Evolutionary conservation across 2,797 vertebrate species (phyloP).

Genomic region (Botia kubotai): DNA sequence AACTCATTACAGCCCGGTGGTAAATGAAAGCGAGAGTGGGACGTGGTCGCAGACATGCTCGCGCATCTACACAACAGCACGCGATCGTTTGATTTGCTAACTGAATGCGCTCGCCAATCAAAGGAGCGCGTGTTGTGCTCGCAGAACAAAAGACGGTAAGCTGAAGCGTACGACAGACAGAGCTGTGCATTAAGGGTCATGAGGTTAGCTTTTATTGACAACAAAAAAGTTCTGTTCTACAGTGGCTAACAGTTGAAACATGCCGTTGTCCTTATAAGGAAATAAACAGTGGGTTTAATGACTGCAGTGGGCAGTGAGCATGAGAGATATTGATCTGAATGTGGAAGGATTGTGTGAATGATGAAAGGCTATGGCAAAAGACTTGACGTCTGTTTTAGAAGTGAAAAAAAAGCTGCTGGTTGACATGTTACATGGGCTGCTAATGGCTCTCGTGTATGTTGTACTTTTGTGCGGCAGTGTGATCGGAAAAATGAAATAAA

Average conservation of each 20-base stretch:
- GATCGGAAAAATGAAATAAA: not conserved
- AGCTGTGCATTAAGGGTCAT: conserved; percentile 5
- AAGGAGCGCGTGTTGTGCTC: not conserved
- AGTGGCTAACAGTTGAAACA: not conserved
- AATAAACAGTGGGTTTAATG: conserved; percentile 8
- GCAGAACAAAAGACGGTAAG: not conserved
- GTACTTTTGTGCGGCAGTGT: not conserved
- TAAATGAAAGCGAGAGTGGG: conserved; percentile 33
- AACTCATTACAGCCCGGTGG: conserved; percentile 53
- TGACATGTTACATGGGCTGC: not conserved
- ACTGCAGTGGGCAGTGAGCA: conserved; percentile 11
- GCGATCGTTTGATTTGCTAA: conserved; percentile 25
- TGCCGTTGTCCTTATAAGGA: conserved; percentile 3
- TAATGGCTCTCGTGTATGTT: conserved; percentile 6
- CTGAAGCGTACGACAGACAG: not conserved
- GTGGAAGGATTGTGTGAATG: conserved; percentile 27
- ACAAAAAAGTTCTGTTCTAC: conserved; percentile 7
- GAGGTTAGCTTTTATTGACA: not conserved
- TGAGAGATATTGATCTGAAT: conserved; percentile 37
- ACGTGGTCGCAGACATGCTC: not conserved
- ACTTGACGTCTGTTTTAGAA: not conserved
- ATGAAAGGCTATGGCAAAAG: conserved; percentile 22
- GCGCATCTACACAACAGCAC: not conserved
- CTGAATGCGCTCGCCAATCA: conserved; percentile 15
- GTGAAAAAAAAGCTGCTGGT: not conserved